Evolutionary conservation across 2,888 invertebrate species (phyloP), one percentile per base, ranked within the genome.

Genomic region (Netelia virgata): DNA sequence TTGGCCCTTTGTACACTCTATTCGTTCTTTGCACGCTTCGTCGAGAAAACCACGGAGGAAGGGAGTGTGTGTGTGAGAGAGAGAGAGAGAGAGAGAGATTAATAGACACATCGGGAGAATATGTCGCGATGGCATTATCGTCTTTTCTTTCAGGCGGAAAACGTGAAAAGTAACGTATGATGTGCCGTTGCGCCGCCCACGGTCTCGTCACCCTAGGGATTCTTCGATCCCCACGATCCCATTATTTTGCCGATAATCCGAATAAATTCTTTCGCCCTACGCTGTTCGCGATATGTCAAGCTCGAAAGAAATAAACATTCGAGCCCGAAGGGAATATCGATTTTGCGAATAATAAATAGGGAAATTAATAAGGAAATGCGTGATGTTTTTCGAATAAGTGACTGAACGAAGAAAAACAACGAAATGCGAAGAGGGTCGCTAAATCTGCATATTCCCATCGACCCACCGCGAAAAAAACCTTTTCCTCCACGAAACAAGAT

Each of bases 21-120:
- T 16, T 23, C 36, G 36, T 50, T 23, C 53, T 18, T 28, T 73
- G 59, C 47, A 43, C 47, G 75, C 74, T 43, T 36, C 53, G 36
- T 59, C 63, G 16, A 69, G 53, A 82, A 80, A 82, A 82, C 53
- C 69, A 66, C 70, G 20, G 8, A 28, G 28, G 64, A 41, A 64
- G 20, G 41, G 18, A 73, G 28, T 11, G 47, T 43, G 61, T 70
- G 77, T 82, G 83, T 83, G 82, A 69, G n/a, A 69, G 47, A 23
- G 43, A 64, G 18, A 55, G 16, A 69, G 53, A 41, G 53, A 28
- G 61, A 76, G 77, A 84, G 85, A 86, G 84, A 78, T 76, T 80
- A 74, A 85, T 83, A 77, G 78, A 86, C 83, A 81, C 63, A 81
- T 84, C 76, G 79, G 41, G 75, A 80, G 43, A 73, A 63, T 69